Evolutionary conservation across 1,140 invertebrate species (phyloP).

Genomic region (Fopius arisanus): DNA sequence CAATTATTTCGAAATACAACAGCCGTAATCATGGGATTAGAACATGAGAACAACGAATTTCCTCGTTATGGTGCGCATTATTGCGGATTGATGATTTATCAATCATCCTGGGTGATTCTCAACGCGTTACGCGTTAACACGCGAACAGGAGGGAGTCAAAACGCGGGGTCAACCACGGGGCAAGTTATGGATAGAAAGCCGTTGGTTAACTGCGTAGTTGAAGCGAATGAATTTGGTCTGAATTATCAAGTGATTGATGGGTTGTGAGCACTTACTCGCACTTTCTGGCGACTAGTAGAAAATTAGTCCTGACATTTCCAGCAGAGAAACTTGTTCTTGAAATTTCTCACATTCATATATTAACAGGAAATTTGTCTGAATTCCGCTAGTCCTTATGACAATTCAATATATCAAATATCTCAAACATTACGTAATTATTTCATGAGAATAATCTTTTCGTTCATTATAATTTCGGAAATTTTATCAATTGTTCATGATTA

Average conservation of each 20-base stretch:
- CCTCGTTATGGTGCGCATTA: neutral
- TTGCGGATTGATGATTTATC: conserved; percentile 23
- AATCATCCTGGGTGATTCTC: neutral
- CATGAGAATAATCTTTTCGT: too few species aligned
- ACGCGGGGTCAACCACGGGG: neutral
- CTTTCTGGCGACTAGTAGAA: too few species aligned
- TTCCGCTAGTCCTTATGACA: too few species aligned
- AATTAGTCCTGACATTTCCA: too few species aligned
- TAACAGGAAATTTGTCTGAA: too few species aligned
- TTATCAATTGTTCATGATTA: too few species aligned
- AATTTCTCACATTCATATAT: too few species aligned
- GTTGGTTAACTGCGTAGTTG: conserved; percentile 1
- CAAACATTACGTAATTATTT: too few species aligned
- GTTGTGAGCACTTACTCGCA: too few species aligned
- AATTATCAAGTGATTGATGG: neutral
- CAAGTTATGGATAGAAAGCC: conserved; percentile 35
- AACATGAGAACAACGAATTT: neutral
- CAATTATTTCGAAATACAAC: neutral
- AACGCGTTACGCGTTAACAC: conserved; percentile 30
- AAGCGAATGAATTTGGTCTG: neutral
- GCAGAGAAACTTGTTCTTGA: too few species aligned
- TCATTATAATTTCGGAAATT: too few species aligned
- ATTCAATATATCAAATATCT: too few species aligned
- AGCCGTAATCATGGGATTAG: neutral
- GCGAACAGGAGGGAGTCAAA: conserved; percentile 16